These are phyloP conservation scores for Phaethornis superciliosus DNA, from an alignment of 2,113 vertebrate species.

Conservation along the genomic window DNA sequence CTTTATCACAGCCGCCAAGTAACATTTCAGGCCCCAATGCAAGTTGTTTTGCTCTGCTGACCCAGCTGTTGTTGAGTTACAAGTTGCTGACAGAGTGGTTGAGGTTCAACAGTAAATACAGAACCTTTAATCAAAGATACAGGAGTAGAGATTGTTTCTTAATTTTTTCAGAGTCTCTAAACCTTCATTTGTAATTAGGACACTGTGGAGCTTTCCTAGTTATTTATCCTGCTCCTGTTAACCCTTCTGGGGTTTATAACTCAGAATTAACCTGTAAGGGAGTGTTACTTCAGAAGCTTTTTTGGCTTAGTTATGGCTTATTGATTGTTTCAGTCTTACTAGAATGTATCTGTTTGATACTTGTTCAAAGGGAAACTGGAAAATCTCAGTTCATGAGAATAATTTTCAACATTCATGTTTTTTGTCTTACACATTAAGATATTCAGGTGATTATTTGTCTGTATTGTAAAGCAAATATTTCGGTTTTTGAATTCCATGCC, in stretches of 20 bases:
- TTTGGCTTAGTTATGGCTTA: background rate
- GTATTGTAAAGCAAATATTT: background rate
- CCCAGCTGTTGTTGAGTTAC: background rate
- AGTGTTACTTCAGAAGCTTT: background rate
- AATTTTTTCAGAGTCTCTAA: background rate
- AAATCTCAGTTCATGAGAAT: background rate
- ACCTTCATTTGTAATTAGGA: background rate
- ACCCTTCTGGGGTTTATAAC: background rate
- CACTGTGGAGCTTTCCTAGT: background rate
- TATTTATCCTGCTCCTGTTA: background rate
- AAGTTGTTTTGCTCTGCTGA: background rate
- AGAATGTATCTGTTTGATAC: background rate
- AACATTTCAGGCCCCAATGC: background rate
- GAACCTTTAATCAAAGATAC: background rate
- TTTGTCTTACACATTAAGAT: background rate
- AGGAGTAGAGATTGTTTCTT: background rate
- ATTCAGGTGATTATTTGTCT: background rate
- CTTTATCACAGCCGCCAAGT: background rate
- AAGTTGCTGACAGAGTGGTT: background rate
- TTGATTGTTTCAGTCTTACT: background rate
- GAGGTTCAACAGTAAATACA: background rate
- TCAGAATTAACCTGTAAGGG: background rate
- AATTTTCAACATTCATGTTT: background rate
- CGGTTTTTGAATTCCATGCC: background rate
- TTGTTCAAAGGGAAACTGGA: background rate